Percentiles rank a stretch among this genome's conserved stretches.
Conservation (phyloP, 1,140 invertebrate species). For the Drosophila melanogaster region Release_6_plus_ISO1_MT NC_004354.4:7403501-7404000, state of each 20-base stretch:
- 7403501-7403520: constrained; percentile 73
- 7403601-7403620: constrained; percentile 4
- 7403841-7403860: no score
- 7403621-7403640: constrained; percentile 16
- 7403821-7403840: neutral
- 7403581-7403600: neutral
- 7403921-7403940: no score
- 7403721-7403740: constrained; percentile 78
- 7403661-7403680: constrained; percentile 32
- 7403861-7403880: no score
- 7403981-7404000: no score
- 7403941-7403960: no score
- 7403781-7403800: constrained; percentile 4
- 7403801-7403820: constrained; percentile 4
- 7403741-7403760: constrained; percentile 78
- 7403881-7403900: no score
- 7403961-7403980: no score
- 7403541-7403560: constrained; percentile 33
- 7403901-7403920: no score
- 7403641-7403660: constrained; percentile 54
- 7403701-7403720: constrained; percentile 49
- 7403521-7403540: constrained; percentile 79
- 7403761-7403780: constrained; percentile 58
- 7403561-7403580: constrained; percentile 28
- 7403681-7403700: constrained; percentile 39